phyloP scores from a whole-genome alignment of 2,797 vertebrate genomes.

The Lindbergichthys nudifrons region DNA sequence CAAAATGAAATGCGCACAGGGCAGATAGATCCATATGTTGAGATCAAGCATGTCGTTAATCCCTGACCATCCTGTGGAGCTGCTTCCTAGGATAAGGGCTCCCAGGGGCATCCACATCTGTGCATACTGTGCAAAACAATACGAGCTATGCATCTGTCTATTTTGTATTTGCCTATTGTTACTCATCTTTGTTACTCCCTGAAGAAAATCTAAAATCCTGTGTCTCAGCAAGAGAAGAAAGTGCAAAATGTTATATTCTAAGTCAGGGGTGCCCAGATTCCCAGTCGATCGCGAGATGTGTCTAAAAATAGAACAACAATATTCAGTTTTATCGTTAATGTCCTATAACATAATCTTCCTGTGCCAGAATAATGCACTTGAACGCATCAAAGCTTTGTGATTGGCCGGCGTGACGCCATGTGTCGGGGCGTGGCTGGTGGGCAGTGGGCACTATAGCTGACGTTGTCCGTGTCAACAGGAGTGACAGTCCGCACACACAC shows the following conservation, averaged over 20 bases:
- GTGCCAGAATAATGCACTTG: too few species aligned
- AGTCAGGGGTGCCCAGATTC: too few species aligned
- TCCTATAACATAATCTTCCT: too few species aligned
- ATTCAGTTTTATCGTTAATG: too few species aligned
- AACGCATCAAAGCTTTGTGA: too few species aligned
- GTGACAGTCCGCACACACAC: too few species aligned
- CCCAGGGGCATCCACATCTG: slow-evolving; percentile 62
- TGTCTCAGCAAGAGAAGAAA: neutral
- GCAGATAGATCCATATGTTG: slow-evolving; percentile 48
- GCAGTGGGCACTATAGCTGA: too few species aligned
- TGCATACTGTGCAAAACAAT: slow-evolving; percentile 53
- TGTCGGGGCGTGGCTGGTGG: too few species aligned
- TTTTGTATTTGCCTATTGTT: slow-evolving; percentile 44
- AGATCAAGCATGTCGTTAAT: slow-evolving; percentile 71
- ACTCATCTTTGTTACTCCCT: slow-evolving; percentile 31
- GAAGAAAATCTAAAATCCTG: slow-evolving; percentile 8
- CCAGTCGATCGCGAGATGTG: too few species aligned
- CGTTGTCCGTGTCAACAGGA: too few species aligned
- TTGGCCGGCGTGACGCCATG: too few species aligned
- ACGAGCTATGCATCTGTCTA: slow-evolving; percentile 48
- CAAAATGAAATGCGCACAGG: slow-evolving; percentile 22
- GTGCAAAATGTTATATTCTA: neutral
- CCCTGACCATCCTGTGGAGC: slow-evolving; percentile 62
- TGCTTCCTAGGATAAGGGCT: slow-evolving; percentile 41
- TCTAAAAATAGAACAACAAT: too few species aligned